Percentiles rank a stretch among this genome's conserved stretches.
Conservation (phyloP, 2,888 invertebrate genomes). For the Drosophila rubida region DNA sequence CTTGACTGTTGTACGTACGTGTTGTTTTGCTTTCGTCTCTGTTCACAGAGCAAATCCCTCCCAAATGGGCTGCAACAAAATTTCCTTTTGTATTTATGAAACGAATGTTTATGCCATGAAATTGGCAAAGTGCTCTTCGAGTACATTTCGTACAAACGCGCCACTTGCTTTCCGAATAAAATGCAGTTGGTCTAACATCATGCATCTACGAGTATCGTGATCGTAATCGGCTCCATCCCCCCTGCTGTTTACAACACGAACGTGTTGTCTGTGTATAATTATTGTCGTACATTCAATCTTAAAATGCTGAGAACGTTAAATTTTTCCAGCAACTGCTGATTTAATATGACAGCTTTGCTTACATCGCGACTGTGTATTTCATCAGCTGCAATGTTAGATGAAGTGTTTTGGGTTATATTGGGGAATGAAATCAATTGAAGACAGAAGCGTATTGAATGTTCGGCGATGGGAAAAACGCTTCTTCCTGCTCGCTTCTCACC, state of each 20-base stretch:
- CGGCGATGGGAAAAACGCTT: background rate
- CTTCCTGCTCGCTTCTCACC: constrained; percentile 1
- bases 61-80: constrained; percentile 3
- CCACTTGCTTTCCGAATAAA: background rate
- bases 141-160: background rate
- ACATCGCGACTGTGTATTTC: too few relatives aligned
- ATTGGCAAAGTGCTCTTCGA: background rate
- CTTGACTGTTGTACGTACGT: constrained; percentile 25
- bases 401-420: too few relatives aligned
- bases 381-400: too few relatives aligned
- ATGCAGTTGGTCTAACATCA: background rate
- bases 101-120: constrained; percentile 19
- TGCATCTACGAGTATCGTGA: background rate
- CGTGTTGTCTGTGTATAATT: background rate
- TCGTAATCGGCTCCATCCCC: too few relatives aligned
- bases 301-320: too few relatives aligned
- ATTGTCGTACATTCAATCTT: background rate
- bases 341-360: too few relatives aligned
- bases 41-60: constrained; percentile 8
- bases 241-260: too few relatives aligned
- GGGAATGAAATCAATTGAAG: too few relatives aligned
- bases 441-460: background rate
- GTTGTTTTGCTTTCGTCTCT: constrained; percentile 18
- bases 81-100: constrained; percentile 13
- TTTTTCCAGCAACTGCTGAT: too few relatives aligned